A percentile compares a stretch with the other conserved stretches of the same genome.
These are phyloP conservation scores for Drosophila willistoni DNA, from an alignment of 1,140 invertebrate genomes.

Conservation along the genomic window DNA sequence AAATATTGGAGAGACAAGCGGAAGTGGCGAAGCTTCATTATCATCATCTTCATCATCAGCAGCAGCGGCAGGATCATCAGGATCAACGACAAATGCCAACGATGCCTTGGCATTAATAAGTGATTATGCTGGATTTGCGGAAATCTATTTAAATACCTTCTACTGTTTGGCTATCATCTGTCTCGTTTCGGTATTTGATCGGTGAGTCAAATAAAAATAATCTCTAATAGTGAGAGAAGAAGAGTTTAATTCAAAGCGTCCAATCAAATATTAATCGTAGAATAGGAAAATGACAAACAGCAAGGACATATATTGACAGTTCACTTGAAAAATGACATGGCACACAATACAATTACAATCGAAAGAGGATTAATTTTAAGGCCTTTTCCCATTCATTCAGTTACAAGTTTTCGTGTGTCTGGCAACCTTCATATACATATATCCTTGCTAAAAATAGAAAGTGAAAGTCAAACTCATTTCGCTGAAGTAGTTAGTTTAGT, in stretches of 20 bases:
- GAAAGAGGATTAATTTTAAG: background rate
- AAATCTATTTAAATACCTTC: conserved; percentile 81
- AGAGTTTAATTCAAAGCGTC: background rate
- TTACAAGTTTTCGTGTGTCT: conserved; percentile 25
- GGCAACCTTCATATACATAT: conserved; percentile 43
- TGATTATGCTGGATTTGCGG: conserved; percentile 78
- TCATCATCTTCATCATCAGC: conserved; percentile 11
- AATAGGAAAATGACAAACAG: background rate
- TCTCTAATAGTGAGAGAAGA: background rate
- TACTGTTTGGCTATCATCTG: conserved; percentile 82
- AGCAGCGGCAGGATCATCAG: background rate
- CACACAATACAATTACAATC: background rate
- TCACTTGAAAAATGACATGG: background rate
- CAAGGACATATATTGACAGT: background rate
- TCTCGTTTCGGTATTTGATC: conserved; percentile 82
- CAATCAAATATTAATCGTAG: no score
- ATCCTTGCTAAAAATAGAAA: conserved; percentile 56
- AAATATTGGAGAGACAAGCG: conserved; percentile 3
- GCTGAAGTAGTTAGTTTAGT: conserved; percentile 43
- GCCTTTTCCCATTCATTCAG: background rate
- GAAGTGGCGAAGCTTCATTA: conserved; percentile 8
- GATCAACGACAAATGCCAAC: conserved; percentile 29
- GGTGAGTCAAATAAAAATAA: conserved; percentile 61
- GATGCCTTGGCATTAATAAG: conserved; percentile 61
- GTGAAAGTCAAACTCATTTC: conserved; percentile 52